Percentiles rank a stretch among this genome's conserved stretches.
Evolutionary conservation across 2,797 vertebrate genomes (phyloP).

Genomic region (Glossophaga mutica): DNA sequence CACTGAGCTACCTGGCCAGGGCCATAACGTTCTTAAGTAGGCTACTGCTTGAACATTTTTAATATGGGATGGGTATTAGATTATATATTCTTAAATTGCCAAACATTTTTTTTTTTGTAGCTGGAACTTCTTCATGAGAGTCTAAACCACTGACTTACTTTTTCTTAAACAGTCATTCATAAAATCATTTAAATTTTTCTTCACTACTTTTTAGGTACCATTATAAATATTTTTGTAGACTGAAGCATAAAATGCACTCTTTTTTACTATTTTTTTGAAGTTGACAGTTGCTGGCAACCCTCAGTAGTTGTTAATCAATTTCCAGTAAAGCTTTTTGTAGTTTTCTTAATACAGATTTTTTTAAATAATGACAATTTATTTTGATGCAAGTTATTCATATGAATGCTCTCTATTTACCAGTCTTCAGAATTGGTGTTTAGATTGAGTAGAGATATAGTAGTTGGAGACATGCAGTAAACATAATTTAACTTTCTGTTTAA

Average conservation of each 20-base stretch:
- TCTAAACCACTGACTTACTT: background rate
- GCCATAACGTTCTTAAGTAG: background rate
- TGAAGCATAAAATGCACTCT: background rate
- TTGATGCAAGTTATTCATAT: background rate
- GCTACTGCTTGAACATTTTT: background rate
- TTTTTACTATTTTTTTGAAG: background rate
- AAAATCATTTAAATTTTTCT: background rate
- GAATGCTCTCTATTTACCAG: background rate
- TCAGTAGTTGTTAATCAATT: background rate
- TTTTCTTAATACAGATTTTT: background rate
- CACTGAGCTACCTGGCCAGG: background rate
- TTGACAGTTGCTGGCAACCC: background rate
- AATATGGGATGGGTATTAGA: background rate
- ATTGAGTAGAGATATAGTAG: background rate
- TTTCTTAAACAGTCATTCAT: background rate
- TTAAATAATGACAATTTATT: background rate
- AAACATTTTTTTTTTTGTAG: background rate
- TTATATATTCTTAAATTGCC: background rate
- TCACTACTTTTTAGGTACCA: background rate
- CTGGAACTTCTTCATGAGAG: background rate
- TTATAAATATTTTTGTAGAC: background rate
- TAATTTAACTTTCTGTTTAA: background rate
- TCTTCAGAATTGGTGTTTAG: conserved; percentile 21
- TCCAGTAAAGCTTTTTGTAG: background rate
- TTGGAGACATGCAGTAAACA: background rate